phyloP scores from a whole-genome alignment of 2,888 invertebrate species.

The Papilio elwesi region DNA sequence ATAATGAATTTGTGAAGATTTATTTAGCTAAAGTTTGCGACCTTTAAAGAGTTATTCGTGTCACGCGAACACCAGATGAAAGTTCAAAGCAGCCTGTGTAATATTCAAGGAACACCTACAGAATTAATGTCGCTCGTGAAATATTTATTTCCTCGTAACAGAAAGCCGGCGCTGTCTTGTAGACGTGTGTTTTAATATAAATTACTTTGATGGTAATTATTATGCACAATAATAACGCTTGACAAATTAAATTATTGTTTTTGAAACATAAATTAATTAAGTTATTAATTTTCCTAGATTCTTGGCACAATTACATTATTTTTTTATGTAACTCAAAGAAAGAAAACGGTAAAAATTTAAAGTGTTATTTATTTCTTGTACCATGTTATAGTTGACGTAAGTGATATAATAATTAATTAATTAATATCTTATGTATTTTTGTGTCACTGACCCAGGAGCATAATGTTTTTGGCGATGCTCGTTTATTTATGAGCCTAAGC shows the following conservation, averaged over 20 bases:
- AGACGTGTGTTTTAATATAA: slow-evolving; percentile 27
- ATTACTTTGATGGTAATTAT: slow-evolving; percentile 26
- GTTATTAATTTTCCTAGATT: neutral
- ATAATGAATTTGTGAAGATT: neutral
- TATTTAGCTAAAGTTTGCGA: slow-evolving; percentile 23
- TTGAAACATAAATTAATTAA: slow-evolving; percentile 1
- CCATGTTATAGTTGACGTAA: too few species aligned
- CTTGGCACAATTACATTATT: neutral
- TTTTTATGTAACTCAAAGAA: neutral
- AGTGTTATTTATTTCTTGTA: too few species aligned
- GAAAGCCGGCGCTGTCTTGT: neutral
- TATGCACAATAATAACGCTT: slow-evolving; percentile 12
- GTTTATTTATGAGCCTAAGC: too few species aligned
- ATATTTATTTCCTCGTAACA: slow-evolving; percentile 26
- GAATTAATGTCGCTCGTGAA: slow-evolving; percentile 29
- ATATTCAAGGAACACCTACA: slow-evolving; percentile 33
- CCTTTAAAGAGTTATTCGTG: slow-evolving; percentile 32
- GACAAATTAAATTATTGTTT: slow-evolving; percentile 15
- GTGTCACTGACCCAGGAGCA: too few species aligned
- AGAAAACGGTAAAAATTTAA: too few species aligned
- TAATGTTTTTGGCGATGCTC: too few species aligned
- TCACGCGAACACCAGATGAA: slow-evolving; percentile 23
- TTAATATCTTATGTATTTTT: too few species aligned
- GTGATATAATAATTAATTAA: too few species aligned
- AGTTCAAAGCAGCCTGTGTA: slow-evolving; percentile 34